These are phyloP conservation scores for Oreonectes daqikongensis DNA, from an alignment of 2,797 vertebrate species.

Conservation along the genomic window DNA sequence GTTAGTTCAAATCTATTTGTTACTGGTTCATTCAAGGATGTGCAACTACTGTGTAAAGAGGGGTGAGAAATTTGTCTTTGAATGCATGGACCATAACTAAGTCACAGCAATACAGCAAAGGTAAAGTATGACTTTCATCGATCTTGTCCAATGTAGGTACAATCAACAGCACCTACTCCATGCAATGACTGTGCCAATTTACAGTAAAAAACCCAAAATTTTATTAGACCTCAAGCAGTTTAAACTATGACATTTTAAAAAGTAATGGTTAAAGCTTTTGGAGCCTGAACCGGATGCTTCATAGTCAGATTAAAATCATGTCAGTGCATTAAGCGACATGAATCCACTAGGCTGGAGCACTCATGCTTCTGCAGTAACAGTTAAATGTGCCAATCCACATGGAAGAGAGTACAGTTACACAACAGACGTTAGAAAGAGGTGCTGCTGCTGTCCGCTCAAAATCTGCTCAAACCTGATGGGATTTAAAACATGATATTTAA, in stretches of 20 bases:
- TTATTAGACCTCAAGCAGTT: not conserved
- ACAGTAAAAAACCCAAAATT: slow-evolving; percentile 2
- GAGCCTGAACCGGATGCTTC: not conserved
- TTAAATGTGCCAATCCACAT: slow-evolving; percentile 15
- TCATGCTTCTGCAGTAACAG: slow-evolving; percentile 11
- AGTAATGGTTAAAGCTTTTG: not conserved
- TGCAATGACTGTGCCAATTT: not conserved
- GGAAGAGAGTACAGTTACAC: slow-evolving; percentile 49
- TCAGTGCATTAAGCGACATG: slow-evolving; percentile 3
- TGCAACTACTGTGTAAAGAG: too few species aligned
- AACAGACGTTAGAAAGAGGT: slow-evolving; percentile 33
- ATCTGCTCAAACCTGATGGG: slow-evolving; percentile 27
- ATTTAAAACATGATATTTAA: slow-evolving; percentile 51
- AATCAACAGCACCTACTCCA: too few species aligned
- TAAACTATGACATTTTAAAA: not conserved
- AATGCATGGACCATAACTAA: too few species aligned
- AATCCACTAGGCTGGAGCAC: slow-evolving; percentile 2
- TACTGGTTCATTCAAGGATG: too few species aligned
- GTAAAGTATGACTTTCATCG: too few species aligned
- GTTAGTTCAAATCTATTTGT: too few species aligned
- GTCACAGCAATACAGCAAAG: too few species aligned
- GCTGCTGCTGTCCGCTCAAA: slow-evolving; percentile 6
- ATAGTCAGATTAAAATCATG: not conserved
- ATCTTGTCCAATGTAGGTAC: too few species aligned
- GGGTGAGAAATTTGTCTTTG: too few species aligned